phyloP scores from a whole-genome alignment of 2,888 invertebrate genomes.

The Coleophora deauratella region DNA sequence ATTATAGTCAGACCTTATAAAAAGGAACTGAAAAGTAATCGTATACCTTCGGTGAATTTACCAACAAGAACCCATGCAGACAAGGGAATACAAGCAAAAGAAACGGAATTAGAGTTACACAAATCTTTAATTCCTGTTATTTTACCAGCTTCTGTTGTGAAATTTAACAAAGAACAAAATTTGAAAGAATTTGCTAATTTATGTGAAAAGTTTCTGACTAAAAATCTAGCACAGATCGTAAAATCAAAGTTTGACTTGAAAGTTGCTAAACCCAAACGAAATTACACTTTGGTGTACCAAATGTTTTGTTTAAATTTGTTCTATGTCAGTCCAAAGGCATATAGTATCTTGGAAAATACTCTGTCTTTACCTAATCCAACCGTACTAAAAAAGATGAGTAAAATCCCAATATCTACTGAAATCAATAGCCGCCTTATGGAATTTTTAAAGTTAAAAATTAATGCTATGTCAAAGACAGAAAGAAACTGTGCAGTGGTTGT shows the following conservation, averaged over 20 bases:
- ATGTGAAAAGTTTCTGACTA: conserved; percentile 14
- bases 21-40: background rate
- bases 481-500: conserved; percentile 18
- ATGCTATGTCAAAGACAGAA: conserved; percentile 17
- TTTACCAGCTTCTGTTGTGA: background rate
- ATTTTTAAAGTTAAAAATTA: conserved; percentile 18
- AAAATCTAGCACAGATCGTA: conserved; percentile 14
- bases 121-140: background rate
- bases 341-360: conserved; percentile 14
- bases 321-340: conserved; percentile 19
- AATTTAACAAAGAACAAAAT: background rate
- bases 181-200: conserved; percentile 5
- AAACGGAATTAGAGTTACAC: background rate
- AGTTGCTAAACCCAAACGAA: conserved; percentile 7
- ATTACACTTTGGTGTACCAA: conserved; percentile 7
- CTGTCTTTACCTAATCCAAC: conserved; percentile 15
- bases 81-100: background rate
- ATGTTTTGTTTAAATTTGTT: conserved; percentile 20
- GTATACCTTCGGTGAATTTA: too few species aligned
- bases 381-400: conserved; percentile 10
- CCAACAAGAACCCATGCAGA: too few species aligned
- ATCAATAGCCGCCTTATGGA: conserved; percentile 13
- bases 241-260: conserved; percentile 15
- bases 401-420: conserved; percentile 14
- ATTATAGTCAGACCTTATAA: too few species aligned